phyloP scores from a whole-genome alignment of 2,888 invertebrate species.

The Chromoteleia sp. region DNA sequence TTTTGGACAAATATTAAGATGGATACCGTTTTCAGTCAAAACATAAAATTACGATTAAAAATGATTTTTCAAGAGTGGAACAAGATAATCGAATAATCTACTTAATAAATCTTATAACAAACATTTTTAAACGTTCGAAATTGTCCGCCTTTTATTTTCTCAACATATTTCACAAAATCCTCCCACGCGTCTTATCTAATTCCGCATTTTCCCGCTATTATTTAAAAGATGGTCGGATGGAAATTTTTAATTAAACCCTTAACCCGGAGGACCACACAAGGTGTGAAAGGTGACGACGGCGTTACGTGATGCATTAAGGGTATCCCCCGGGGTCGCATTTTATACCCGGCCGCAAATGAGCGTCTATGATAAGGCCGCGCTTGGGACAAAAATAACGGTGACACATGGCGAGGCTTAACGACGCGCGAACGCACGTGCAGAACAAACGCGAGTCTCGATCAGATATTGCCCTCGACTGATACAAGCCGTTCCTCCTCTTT shows the following conservation, averaged over 20 bases:
- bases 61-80: no score
- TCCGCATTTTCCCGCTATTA: conserved; percentile 16
- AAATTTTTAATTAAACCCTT: conserved; percentile 35
- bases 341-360: conserved; percentile 57
- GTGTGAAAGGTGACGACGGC: conserved; percentile 55
- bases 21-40: no score
- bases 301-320: conserved; percentile 64
- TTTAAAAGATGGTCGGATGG: conserved; percentile 7
- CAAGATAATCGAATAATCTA: no score
- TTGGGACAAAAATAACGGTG: conserved; percentile 59
- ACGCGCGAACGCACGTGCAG: conserved; percentile 64
- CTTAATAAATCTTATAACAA: no score
- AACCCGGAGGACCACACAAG: conserved; percentile 50
- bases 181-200: conserved; percentile 21
- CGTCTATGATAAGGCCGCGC: conserved; percentile 53
- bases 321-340: conserved; percentile 47
- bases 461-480: conserved; percentile 80
- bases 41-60: no score
- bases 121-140: no score
- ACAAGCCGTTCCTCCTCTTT: conserved; percentile 63
- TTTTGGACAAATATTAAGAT: no score
- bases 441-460: conserved; percentile 70
- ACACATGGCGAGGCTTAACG: conserved; percentile 65
- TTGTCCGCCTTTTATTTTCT: no score
- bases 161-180: no score